phyloP scores from a whole-genome alignment of 2,797 vertebrate genomes.

The Oreonectes daqikongensis region DNA sequence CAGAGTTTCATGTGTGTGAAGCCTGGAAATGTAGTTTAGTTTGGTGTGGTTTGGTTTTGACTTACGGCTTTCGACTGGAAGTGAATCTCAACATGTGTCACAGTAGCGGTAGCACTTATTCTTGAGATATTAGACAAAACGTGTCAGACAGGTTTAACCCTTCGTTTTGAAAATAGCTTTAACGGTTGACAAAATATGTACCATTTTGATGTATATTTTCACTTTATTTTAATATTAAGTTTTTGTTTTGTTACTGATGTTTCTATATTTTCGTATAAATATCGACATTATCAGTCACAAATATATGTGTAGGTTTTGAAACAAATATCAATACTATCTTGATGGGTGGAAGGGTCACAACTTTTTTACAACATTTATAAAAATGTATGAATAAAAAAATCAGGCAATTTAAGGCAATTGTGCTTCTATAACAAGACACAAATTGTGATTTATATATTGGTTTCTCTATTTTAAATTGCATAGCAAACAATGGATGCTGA shows the following conservation, averaged over 20 bases:
- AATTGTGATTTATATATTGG: too few relatives aligned
- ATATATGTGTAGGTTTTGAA: neutral
- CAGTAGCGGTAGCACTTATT: slow-evolving; percentile 14
- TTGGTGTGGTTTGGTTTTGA: slow-evolving; percentile 24
- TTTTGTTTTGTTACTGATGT: neutral
- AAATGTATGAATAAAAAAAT: too few relatives aligned
- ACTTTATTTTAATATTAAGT: neutral
- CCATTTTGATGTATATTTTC: neutral
- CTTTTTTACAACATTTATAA: too few relatives aligned
- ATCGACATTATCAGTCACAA: neutral
- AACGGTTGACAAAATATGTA: neutral
- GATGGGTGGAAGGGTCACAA: too few relatives aligned
- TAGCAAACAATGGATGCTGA: neutral
- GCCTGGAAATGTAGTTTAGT: slow-evolving; percentile 24
- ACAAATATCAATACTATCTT: neutral
- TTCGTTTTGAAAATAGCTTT: neutral
- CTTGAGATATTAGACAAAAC: slow-evolving; percentile 5
- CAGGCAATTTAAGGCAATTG: too few relatives aligned
- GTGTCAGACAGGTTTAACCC: neutral
- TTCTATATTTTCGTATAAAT: too few relatives aligned
- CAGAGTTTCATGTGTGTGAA: slow-evolving; percentile 64
- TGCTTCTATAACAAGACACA: too few relatives aligned
- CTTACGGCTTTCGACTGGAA: neutral
- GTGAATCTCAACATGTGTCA: slow-evolving; percentile 18
- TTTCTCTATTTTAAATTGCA: too few relatives aligned